These are phyloP conservation scores for Chrysemys picta DNA, from an alignment of 2,113 vertebrate species.

Conservation along the genomic window DNA sequence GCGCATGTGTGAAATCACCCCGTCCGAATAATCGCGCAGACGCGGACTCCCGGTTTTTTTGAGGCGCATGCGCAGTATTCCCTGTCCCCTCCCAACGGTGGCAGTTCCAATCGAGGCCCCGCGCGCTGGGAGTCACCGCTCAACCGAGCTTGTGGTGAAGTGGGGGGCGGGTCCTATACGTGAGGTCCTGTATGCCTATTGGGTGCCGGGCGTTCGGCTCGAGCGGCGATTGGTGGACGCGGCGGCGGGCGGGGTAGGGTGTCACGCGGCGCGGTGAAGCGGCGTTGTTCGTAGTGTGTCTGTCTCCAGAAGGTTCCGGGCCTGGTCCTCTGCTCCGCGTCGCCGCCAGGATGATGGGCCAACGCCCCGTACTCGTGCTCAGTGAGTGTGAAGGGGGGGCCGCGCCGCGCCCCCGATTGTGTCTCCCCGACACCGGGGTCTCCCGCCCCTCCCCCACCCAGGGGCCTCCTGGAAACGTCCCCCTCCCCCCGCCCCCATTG, in stretches of 20 bases:
- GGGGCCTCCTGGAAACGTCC: rapidly evolving
- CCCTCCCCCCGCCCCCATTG: too few relatives aligned
- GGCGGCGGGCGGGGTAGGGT: neutral
- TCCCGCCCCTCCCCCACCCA: neutral
- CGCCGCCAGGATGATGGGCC: slow-evolving; percentile 86
- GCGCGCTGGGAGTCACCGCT: neutral
- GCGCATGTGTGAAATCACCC: rapidly evolving
- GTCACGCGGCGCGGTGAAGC: neutral
- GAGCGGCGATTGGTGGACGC: neutral
- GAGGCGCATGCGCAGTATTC: neutral
- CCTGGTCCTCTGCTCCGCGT: slow-evolving; percentile 19
- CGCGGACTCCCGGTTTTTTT: rapidly evolving
- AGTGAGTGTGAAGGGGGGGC: slow-evolving; percentile 81
- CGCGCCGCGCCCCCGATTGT: rapidly evolving
- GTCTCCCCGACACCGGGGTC: too few relatives aligned
- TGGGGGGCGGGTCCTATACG: neutral
- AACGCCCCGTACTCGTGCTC: slow-evolving; percentile 92
- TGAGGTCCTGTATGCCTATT: rapidly evolving
- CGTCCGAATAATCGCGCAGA: rapidly evolving
- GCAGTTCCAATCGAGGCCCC: rapidly evolving
- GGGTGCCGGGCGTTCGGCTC: rapidly evolving
- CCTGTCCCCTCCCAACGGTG: rapidly evolving
- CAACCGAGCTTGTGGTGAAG: slow-evolving; percentile 4
- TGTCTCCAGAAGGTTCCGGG: slow-evolving; percentile 80
- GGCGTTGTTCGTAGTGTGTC: neutral